Percentiles rank a stretch among this genome's conserved stretches.
phyloP scores from a whole-genome alignment of 1,140 invertebrate species.

The Ceratitis capitata region DNA sequence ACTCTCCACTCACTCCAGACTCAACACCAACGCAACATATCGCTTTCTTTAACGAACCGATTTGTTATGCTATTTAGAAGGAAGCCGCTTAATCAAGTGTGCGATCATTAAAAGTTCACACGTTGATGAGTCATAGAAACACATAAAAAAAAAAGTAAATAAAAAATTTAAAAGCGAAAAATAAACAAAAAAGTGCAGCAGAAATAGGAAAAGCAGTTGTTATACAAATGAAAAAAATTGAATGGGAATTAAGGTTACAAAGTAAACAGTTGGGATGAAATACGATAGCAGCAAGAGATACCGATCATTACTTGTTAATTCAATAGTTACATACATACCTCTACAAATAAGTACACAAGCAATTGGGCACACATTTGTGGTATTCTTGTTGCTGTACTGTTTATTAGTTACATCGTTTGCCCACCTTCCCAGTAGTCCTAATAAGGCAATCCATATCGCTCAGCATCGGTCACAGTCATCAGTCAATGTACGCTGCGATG shows the following conservation, averaged over 20 bases:
- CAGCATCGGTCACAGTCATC: constrained; percentile 30
- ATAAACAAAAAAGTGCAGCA: not conserved
- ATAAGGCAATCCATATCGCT: not conserved
- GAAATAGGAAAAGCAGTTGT: not conserved
- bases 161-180: not conserved
- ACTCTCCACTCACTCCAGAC: too few relatives aligned
- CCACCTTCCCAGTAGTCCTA: constrained; percentile 2
- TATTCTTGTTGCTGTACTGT: not conserved
- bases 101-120: constrained; percentile 38
- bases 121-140: constrained; percentile 9
- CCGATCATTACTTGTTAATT: constrained; percentile 27
- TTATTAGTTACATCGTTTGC: constrained; percentile 5
- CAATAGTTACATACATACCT: not conserved
- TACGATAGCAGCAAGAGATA: not conserved
- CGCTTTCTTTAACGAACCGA: not conserved
- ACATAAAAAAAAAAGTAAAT: too few relatives aligned
- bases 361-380: not conserved
- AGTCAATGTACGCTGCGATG: constrained; percentile 23
- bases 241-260: not conserved
- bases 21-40: not conserved
- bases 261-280: constrained; percentile 21
- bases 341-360: not conserved
- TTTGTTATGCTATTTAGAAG: constrained; percentile 34
- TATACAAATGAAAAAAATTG: not conserved
- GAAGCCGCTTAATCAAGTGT: constrained; percentile 31